Percentiles rank a stretch among this genome's conserved stretches.
These are phyloP conservation scores for Sebastes matsubarae DNA, from an alignment of 2,797 vertebrate species.

Conservation along the genomic window DNA sequence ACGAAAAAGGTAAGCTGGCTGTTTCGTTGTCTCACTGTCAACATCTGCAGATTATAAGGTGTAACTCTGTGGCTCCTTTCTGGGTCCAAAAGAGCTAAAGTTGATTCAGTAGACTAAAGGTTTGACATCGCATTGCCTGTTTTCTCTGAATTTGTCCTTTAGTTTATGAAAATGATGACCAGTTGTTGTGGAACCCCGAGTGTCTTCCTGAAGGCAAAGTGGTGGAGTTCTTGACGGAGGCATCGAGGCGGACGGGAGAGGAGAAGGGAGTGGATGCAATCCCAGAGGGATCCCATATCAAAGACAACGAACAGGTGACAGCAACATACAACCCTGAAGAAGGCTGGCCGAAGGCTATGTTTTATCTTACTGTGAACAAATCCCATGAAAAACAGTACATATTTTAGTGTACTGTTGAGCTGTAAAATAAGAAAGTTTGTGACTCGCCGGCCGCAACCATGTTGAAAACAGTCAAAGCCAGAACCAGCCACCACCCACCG, in stretches of 20 bases:
- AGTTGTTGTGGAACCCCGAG: constrained; percentile 96
- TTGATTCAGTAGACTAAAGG: neutral
- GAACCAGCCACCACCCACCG: too few relatives aligned
- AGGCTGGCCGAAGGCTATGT: neutral
- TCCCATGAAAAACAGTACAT: neutral
- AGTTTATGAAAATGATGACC: constrained; percentile 99
- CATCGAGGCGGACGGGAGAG: constrained; percentile 92
- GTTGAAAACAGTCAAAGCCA: too few relatives aligned
- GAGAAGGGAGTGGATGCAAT: constrained; percentile 93
- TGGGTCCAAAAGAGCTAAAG: neutral
- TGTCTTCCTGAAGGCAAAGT: constrained; percentile 92
- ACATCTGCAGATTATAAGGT: neutral
- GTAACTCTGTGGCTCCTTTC: neutral
- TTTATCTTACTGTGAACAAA: neutral
- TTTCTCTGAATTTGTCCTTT: constrained; percentile 10
- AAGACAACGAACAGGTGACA: constrained; percentile 96
- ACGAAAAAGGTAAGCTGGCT: constrained; percentile 89
- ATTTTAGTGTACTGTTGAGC: too few relatives aligned
- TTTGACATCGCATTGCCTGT: neutral
- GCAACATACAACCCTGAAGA: neutral
- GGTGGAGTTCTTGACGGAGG: constrained; percentile 92
- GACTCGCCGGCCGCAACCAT: too few relatives aligned
- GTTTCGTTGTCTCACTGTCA: neutral
- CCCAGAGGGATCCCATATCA: constrained; percentile 95
- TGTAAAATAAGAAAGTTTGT: too few relatives aligned